Conservation (phyloP, 1,140 invertebrate genomes). For the Musca domestica region DNA sequence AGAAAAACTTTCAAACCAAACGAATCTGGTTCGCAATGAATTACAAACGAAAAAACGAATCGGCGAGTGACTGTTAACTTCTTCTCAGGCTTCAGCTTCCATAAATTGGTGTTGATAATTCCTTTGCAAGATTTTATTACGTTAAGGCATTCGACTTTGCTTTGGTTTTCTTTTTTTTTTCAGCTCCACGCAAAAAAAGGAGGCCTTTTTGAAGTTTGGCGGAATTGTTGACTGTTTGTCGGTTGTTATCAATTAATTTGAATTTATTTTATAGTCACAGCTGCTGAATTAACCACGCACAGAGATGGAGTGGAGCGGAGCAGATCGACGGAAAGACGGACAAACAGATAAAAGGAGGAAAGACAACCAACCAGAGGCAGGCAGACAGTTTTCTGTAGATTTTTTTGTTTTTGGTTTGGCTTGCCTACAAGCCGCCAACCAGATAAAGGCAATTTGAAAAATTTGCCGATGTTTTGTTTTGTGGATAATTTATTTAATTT, state of each 20-base stretch:
- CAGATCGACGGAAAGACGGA: not conserved
- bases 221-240: not conserved
- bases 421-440: not conserved
- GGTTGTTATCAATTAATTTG: constrained; percentile 16
- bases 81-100: not conserved
- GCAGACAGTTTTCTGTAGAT: too few species aligned
- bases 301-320: not conserved
- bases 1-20: too few species aligned
- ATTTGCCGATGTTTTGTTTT: not conserved
- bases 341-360: too few species aligned
- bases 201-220: not conserved
- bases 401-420: constrained; percentile 1
- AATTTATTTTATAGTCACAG: constrained; percentile 15
- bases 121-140: constrained; percentile 13
- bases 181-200: not conserved
- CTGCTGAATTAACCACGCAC: constrained; percentile 16
- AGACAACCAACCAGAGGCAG: too few species aligned
- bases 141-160: not conserved
- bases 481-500: not conserved
- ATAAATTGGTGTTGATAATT: constrained; percentile 19
- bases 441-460: not conserved
- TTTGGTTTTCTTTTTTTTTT: too few species aligned
- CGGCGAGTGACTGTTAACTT: not conserved
- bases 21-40: too few species aligned
- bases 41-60: not conserved